Evolutionary conservation across 2,888 invertebrate species (phyloP).

Genomic region (Masnerella sp.): DNA sequence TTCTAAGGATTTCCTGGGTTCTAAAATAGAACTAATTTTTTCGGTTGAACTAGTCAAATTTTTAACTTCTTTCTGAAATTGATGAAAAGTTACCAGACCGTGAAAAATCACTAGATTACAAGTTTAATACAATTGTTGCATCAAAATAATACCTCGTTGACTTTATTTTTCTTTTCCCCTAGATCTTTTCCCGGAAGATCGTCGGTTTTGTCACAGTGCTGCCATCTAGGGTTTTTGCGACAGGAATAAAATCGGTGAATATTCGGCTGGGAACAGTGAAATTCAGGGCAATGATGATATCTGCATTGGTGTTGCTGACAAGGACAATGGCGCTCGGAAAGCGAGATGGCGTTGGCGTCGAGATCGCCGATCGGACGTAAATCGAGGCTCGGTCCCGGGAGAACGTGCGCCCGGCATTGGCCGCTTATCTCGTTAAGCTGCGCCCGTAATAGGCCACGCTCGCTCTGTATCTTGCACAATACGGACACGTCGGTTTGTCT

Average conservation of each 20-base stretch:
- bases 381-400: conserved; percentile 28
- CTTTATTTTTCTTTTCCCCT: no score
- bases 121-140: no score
- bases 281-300: conserved; percentile 4
- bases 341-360: conserved; percentile 15
- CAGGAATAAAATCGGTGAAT: background rate
- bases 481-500: conserved; percentile 46
- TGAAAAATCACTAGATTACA: no score
- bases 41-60: no score
- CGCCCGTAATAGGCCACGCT: conserved; percentile 33
- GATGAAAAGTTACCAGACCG: no score
- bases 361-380: conserved; percentile 29
- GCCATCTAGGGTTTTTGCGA: conserved; percentile 9
- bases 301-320: conserved; percentile 3
- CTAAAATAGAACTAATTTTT: no score
- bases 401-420: conserved; percentile 36
- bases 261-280: conserved; percentile 1
- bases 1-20: no score
- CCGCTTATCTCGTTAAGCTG: conserved; percentile 55
- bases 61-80: no score
- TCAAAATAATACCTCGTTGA: no score
- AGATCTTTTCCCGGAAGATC: no score
- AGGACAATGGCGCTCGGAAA: background rate
- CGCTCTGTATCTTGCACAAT: conserved; percentile 44
- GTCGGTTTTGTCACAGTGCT: conserved; percentile 10